A percentile compares a stretch with the other conserved stretches of the same genome.
Conservation (phyloP, 2,888 invertebrate species). For the Macrostomum cliftonense region DNA sequence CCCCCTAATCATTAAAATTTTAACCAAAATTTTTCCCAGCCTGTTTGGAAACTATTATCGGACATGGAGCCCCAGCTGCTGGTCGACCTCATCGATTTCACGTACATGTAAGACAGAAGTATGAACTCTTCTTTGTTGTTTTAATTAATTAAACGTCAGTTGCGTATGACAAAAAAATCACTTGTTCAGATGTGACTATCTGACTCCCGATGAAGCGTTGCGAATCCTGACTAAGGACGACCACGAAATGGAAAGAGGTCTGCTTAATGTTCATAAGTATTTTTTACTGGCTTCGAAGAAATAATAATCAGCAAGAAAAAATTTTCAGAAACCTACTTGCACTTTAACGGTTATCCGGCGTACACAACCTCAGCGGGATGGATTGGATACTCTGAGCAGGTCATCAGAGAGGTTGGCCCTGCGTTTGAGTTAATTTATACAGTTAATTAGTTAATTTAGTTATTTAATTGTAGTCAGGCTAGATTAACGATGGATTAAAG, state of each 20-base stretch:
- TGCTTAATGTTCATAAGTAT: too few relatives aligned
- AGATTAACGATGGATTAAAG: too few relatives aligned
- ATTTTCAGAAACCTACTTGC: slow-evolving; percentile 44
- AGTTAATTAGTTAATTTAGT: too few relatives aligned
- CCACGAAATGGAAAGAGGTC: slow-evolving; percentile 42
- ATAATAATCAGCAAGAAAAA: too few relatives aligned
- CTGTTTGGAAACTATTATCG: slow-evolving; percentile 62
- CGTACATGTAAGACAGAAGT: slow-evolving; percentile 42
- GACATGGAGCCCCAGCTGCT: slow-evolving; percentile 66
- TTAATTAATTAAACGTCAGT: too few relatives aligned
- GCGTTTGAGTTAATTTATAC: too few relatives aligned
- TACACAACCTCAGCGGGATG: slow-evolving; percentile 64
- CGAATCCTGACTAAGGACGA: slow-evolving; percentile 47
- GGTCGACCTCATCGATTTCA: slow-evolving; percentile 67
- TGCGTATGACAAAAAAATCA: too few relatives aligned
- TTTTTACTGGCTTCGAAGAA: too few relatives aligned
- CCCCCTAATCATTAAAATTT: too few relatives aligned
- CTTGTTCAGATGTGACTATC: slow-evolving; percentile 53
- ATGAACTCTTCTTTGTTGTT: too few relatives aligned
- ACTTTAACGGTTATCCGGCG: slow-evolving; percentile 56
- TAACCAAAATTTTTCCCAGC: too few relatives aligned
- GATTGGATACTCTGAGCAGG: slow-evolving; percentile 64
- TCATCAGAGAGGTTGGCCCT: slow-evolving; percentile 43
- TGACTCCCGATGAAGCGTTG: slow-evolving; percentile 63
- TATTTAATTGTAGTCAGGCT: too few relatives aligned